Evolutionary conservation across 1,140 invertebrate genomes (phyloP).

Genomic region (Wiebesia pumilae): DNA sequence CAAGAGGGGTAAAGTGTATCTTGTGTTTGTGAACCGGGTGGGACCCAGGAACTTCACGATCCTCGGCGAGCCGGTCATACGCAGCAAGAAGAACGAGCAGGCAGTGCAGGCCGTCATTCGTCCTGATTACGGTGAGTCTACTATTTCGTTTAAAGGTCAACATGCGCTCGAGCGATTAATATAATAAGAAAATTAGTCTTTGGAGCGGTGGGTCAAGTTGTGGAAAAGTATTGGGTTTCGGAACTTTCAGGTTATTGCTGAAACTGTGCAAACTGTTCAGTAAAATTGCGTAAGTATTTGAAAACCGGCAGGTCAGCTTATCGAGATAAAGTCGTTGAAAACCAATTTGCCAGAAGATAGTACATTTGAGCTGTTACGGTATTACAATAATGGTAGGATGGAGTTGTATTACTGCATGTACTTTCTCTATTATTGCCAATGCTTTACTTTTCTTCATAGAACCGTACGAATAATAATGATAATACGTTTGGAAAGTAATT

Average conservation of each 20-base stretch:
- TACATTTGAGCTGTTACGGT: neutral
- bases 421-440: neutral
- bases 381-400: neutral
- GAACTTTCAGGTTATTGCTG: neutral
- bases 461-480: neutral
- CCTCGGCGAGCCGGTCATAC: slow-evolving; percentile 77
- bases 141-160: neutral
- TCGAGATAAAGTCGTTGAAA: neutral
- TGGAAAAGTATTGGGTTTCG: neutral
- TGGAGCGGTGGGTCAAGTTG: neutral
- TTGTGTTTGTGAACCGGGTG: slow-evolving; percentile 80
- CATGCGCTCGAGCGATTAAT: too few relatives aligned
- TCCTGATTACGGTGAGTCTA: slow-evolving; percentile 78
- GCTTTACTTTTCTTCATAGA: neutral
- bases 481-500: too few relatives aligned
- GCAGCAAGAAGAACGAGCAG: slow-evolving; percentile 75
- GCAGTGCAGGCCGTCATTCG: slow-evolving; percentile 77
- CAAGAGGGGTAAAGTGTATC: slow-evolving; percentile 79
- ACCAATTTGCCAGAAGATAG: neutral
- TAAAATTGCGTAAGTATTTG: neutral
- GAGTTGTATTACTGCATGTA: neutral
- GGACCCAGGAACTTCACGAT: slow-evolving; percentile 81
- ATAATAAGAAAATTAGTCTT: too few relatives aligned
- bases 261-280: neutral
- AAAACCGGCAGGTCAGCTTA: neutral